Evolutionary conservation across 2,888 invertebrate genomes (phyloP), one percentile per base, ranked within the genome.

Genomic region (Limenitis camilla): DNA sequence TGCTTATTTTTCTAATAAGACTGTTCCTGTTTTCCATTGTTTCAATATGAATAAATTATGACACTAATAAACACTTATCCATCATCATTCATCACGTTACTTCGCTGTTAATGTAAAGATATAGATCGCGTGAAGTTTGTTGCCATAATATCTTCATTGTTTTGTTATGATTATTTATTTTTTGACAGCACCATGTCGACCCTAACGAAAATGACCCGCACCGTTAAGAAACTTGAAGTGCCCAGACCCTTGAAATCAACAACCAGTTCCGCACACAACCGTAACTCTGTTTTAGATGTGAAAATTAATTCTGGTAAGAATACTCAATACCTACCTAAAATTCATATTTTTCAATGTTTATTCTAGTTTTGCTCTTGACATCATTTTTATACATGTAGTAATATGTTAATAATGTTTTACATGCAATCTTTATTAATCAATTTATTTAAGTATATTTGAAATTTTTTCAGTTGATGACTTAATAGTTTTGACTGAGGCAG

Each of bases 401-500:
- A 27, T 6, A 29, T 6, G n/a, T 29, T 10, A 29, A 1, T 7
- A 29, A 32, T 32, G 5, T 5, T 8, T 43, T 5, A 32, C 8
- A 19, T 19, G 19, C 19, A 32, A 7, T 43, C 11, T n/a, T n/a
- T n/a, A n/a, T n/a, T n/a, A n/a, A n/a, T n/a, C n/a, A n/a, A n/a
- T n/a, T n/a, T 32, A 29, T n/a, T 9, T 27, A 31, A 10, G 10
- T 10, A 27, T 35, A 9, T 36, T 11, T 35, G 4, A 31, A 38
- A 56, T 31, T 56, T 67, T 89, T 89, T 60, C 88, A 91, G 94
- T 94, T 69, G 94, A 95, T 88, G 94, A 93, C 80, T 89, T 95
- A 62, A 92, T 95, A 80, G 92, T 92, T 76, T 89, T 94, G 72
- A 93, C 94, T 67, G 95, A 96, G 81, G 92, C 91, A 76, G 94